Evolutionary conservation across 2,113 vertebrate genomes (phyloP).

Genomic region (Erythrocercus mccallii): DNA sequence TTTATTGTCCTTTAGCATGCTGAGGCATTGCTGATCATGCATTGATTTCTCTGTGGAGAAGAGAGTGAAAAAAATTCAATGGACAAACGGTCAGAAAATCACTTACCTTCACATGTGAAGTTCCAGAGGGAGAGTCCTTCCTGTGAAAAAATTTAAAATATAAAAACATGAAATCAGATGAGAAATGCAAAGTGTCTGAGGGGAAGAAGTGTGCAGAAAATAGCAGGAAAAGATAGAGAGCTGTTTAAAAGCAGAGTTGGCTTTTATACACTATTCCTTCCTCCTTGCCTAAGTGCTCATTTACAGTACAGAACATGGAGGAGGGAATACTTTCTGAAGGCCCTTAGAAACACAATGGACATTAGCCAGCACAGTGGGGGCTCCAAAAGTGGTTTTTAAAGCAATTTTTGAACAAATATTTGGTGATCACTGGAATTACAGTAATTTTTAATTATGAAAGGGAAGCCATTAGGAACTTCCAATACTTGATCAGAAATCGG

Average conservation of each 20-base stretch:
- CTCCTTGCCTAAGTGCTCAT: not conserved
- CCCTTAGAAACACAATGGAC: not conserved
- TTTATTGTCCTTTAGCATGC: not conserved
- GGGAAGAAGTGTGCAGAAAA: not conserved
- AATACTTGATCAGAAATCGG: not conserved
- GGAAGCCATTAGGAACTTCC: not conserved
- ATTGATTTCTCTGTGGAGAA: slow-evolving; percentile 17
- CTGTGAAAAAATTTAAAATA: not conserved
- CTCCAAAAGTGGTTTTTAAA: not conserved
- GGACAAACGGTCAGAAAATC: slow-evolving; percentile 25
- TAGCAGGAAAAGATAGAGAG: not conserved
- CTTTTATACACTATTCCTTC: not conserved
- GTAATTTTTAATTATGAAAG: not conserved
- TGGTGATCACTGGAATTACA: not conserved
- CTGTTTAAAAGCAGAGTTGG: not conserved
- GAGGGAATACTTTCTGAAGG: not conserved
- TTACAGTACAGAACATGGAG: not conserved
- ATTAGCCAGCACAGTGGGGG: slow-evolving; percentile 7
- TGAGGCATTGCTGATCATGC: not conserved
- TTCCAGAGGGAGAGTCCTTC: slow-evolving; percentile 1
- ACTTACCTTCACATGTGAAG: not conserved
- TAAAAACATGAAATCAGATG: not conserved
- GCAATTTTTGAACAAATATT: not conserved
- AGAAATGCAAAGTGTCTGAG: not conserved
- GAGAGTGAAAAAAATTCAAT: not conserved